Percentiles rank a stretch among this genome's conserved stretches.
phyloP scores from a whole-genome alignment of 2,888 invertebrate species.

The Dioctria rufipes region DNA sequence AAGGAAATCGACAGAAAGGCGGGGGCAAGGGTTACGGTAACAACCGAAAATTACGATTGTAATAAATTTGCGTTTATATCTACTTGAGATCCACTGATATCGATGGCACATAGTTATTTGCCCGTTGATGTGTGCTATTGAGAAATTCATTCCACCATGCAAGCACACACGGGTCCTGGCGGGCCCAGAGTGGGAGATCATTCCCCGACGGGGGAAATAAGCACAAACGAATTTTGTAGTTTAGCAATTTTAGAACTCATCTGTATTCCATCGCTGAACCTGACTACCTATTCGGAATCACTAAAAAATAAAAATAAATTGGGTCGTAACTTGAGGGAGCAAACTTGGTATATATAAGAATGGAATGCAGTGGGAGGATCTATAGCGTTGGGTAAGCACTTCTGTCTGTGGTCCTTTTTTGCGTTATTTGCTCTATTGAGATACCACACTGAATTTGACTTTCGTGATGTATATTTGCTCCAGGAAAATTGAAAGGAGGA shows the following conservation, averaged over 20 bases:
- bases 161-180: constrained; percentile 14
- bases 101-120: constrained; percentile 50
- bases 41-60: constrained; percentile 50
- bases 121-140: constrained; percentile 39
- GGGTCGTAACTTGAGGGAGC: constrained; percentile 44
- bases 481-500: constrained; percentile 48
- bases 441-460: constrained; percentile 49
- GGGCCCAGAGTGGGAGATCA: not conserved
- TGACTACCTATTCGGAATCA: constrained; percentile 53
- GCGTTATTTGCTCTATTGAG: constrained; percentile 48
- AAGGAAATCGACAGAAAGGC: constrained; percentile 40
- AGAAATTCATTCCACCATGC: not conserved
- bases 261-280: constrained; percentile 53
- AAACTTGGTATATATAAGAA: constrained; percentile 45
- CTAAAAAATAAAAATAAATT: constrained; percentile 54
- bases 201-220: not conserved
- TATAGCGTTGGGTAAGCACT: constrained; percentile 36
- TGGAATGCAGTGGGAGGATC: constrained; percentile 47
- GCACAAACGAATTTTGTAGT: constrained; percentile 51
- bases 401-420: constrained; percentile 40
- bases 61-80: constrained; percentile 51
- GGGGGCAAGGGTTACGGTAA: constrained; percentile 28
- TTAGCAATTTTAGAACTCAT: constrained; percentile 53
- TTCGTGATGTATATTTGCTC: constrained; percentile 50
- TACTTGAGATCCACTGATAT: constrained; percentile 49